Evolutionary conservation across 1,140 invertebrate genomes (phyloP), one percentile per base, ranked within the genome.

Genomic region (Adelges cooleyi): DNA sequence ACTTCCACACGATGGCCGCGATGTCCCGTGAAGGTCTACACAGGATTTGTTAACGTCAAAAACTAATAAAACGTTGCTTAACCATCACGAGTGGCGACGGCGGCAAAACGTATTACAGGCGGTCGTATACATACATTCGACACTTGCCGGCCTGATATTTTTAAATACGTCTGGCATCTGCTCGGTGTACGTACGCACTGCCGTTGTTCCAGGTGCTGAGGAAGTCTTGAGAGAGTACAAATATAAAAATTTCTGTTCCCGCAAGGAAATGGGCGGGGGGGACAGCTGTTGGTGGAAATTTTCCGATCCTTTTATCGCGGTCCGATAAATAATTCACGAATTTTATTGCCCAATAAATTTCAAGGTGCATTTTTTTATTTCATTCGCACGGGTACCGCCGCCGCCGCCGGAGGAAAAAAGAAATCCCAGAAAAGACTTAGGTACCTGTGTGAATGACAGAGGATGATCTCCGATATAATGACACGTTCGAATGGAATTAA

Each of bases 311-410:
- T 59, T 46, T 29, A 59, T 40, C 38, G 23, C 54, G 27, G 20
- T 44, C 27, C 40, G 22, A 46, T 59, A 44, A 46, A 59, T 29
- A 44, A 46, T 18, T 46, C 9, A 6, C 5, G n/a, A 44, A 59
- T 59, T 59, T 59, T 59, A 59, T 46, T 59, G 38, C 54, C 38
- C 17, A 59, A 59, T 59, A 59, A 59, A 59, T 59, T 59, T 23
- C 4, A 29, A 59, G 54, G 54, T 23, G 40, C 44, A 44, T 59
- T 59, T 29, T 13, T 11, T 5, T 17, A 15, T 15, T 10, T 2
- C 15, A n/a, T 9, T 2, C 11, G 4, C 11, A 3, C 18, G 51
- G 51, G 20, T 13, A 52, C 36, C 15, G 11, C 2, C n/a, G 15
- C 10, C 38, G 17, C 36, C 0, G 13, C 2, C n/a, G 40, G 1